Evolutionary conservation across 2,113 vertebrate species (phyloP).

Genomic region (Rhinolophus sinicus): DNA sequence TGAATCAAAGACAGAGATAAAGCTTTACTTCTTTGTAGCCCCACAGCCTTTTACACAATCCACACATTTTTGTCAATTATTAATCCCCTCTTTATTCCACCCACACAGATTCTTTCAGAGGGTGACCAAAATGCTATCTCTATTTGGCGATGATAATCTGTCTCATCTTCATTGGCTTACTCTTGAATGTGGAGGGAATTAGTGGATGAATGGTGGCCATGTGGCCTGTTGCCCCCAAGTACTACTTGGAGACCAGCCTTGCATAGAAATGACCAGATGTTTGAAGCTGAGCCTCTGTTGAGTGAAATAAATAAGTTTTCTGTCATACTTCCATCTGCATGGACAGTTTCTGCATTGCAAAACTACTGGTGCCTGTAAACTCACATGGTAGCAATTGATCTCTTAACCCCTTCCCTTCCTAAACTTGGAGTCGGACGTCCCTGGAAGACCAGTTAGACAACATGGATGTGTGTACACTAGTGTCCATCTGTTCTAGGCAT

Average conservation of each 20-base stretch:
- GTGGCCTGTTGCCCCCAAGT: slow-evolving; percentile 66
- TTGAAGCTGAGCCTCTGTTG: slow-evolving; percentile 72
- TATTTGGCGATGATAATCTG: slow-evolving; percentile 74
- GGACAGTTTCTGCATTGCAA: slow-evolving; percentile 47
- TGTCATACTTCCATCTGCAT: slow-evolving; percentile 54
- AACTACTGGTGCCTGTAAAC: slow-evolving; percentile 16
- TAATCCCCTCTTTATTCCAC: neutral
- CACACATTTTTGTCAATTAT: slow-evolving; percentile 12
- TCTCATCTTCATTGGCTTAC: slow-evolving; percentile 55
- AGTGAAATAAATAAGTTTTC: slow-evolving; percentile 72
- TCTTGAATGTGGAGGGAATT: slow-evolving; percentile 70
- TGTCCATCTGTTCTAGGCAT: neutral
- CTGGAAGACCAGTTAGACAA: slow-evolving; percentile 1
- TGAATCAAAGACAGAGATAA: neutral
- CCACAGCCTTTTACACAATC: slow-evolving; percentile 1
- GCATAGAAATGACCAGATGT: slow-evolving; percentile 81
- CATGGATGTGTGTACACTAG: neutral
- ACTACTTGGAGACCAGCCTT: slow-evolving; percentile 76
- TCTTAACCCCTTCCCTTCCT: slow-evolving; percentile 48
- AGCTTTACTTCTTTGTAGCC: slow-evolving; percentile 5
- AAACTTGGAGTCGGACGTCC: slow-evolving; percentile 37
- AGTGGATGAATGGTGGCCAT: slow-evolving; percentile 61
- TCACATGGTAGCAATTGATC: slow-evolving; percentile 11
- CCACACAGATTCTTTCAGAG: slow-evolving; percentile 60
- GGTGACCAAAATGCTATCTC: slow-evolving; percentile 51